These are phyloP conservation scores for Tetraneura akinire DNA, from an alignment of 1,140 invertebrate species.

Conservation along the genomic window DNA sequence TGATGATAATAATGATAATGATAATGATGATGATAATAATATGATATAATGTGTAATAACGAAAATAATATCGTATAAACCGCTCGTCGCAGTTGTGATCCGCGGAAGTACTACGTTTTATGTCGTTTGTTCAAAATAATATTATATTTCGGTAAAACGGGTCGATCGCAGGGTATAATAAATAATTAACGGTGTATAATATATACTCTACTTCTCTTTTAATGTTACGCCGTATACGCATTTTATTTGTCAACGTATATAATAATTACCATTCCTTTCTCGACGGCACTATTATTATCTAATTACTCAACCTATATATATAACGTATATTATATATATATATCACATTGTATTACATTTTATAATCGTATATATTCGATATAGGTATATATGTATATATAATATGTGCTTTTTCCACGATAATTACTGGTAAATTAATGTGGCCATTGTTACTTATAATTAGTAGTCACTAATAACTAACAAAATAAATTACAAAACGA, in stretches of 20 bases:
- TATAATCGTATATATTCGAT: constrained; percentile 26
- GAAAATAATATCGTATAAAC: too few species aligned
- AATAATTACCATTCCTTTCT: background rate
- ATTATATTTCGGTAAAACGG: background rate
- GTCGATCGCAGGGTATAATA: too few species aligned
- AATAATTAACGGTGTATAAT: constrained; percentile 9
- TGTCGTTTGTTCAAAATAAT: too few species aligned
- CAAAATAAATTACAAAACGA: constrained; percentile 42
- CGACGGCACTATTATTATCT: constrained; percentile 8
- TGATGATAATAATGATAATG: too few species aligned
- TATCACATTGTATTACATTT: background rate
- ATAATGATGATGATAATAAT: too few species aligned
- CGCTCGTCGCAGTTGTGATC: too few species aligned
- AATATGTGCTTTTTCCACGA: constrained; percentile 24
- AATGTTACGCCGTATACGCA: background rate
- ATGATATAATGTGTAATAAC: too few species aligned
- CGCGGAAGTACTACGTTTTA: too few species aligned
- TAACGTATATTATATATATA: background rate
- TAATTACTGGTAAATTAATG: constrained; percentile 40
- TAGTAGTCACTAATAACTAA: constrained; percentile 42
- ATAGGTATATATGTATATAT: too few species aligned
- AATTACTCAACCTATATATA: background rate
- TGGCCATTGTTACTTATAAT: constrained; percentile 36
- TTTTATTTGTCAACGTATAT: constrained; percentile 23
- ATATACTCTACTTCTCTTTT: background rate